Conservation (phyloP, 2,113 vertebrate genomes). For the Leucosticte australis region DNA sequence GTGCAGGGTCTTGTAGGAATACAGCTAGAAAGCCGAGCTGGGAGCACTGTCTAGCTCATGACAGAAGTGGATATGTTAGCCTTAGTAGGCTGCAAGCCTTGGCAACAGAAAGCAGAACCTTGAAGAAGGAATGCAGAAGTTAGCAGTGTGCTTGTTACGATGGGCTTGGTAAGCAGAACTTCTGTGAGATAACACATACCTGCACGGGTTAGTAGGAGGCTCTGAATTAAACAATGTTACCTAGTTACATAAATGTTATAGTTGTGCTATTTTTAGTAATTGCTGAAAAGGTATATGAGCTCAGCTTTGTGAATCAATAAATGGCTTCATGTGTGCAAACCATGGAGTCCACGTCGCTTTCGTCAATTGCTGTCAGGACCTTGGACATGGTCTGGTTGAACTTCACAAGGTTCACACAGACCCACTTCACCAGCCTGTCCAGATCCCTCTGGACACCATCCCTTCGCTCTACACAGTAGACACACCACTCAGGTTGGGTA, state of each 20-base stretch:
- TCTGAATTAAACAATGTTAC: neutral
- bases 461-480: accelerated
- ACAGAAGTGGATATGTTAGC: neutral
- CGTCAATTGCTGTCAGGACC: neutral
- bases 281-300: neutral
- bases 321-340: neutral
- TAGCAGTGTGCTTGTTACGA: neutral
- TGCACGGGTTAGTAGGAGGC: neutral
- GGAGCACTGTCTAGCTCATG: neutral
- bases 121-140: neutral
- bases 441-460: neutral
- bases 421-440: neutral
- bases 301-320: neutral
- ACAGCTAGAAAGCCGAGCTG: neutral
- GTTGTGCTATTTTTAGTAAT: neutral
- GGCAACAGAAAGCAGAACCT: neutral
- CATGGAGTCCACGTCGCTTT: neutral
- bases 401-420: accelerated
- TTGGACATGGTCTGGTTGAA: neutral
- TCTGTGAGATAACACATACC: neutral
- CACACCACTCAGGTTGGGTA: neutral
- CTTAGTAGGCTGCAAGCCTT: neutral
- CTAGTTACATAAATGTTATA: neutral
- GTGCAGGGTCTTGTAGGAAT: neutral
- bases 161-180: neutral